Evolutionary conservation across 2,113 vertebrate genomes (phyloP), one percentile per base, ranked within the genome.

Genomic region (Passer domesticus): DNA sequence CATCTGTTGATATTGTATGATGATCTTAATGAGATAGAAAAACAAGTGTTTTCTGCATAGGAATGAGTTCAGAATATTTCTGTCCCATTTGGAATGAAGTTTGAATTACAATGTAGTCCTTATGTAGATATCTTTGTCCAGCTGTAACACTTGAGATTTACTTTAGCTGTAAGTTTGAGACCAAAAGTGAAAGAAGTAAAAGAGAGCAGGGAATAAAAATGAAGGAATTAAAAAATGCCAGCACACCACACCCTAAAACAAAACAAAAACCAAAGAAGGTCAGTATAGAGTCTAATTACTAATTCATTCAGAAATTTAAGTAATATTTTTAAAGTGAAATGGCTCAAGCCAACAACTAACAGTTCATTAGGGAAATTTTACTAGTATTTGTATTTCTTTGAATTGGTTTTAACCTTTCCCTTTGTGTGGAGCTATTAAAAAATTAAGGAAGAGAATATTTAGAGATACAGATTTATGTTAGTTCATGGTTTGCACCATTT

Each of bases 351-450:
- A 93, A 68, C 97, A 97, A 95, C 89, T 95, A 96, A 94, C 83
- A 77, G 84, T 97, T 97, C 97, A 92, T 94, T 92, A 92, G 83
- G 87, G 60, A 85, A 96, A 95, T 97, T 96, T 95, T 97, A 96
- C 94, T 95, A 70, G 87, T 97, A 95, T 98, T 98, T 98, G 92
- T 97, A 91, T 96, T 87, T 96, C 93, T 97, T 92, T 96, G 97
- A 97, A 97, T 98, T 98, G 94, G 81, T 92, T 97, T 97, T 97
- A 98, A 97, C 97, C 95, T 98, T 97, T 97, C 87, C 55, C 85
- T 97, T 97, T 96, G 88, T 95, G 92, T 97, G 93, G 33, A 96
- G 79, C 95, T 97, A 95, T 98, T 97, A 96, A 97, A 98, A 98
- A 97, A 97, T 95, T 96, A 94, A 97, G 95, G 87, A 92, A 91